Evolutionary conservation across 2,113 vertebrate genomes (phyloP), one percentile per base, ranked within the genome.

Genomic region (Ceuthmochares aereus): DNA sequence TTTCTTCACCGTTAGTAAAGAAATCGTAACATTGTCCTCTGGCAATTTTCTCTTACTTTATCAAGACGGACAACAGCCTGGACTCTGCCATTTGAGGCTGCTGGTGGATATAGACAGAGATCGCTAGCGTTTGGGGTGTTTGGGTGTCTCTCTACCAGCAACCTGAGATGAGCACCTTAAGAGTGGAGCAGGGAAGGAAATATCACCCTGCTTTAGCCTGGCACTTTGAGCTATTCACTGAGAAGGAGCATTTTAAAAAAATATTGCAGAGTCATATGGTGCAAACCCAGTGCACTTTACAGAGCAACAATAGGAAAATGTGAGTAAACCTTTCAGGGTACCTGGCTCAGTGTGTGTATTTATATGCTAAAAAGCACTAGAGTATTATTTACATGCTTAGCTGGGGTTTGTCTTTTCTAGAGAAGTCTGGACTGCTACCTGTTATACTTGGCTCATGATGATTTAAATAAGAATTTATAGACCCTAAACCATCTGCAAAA

Each of bases 341-440:
- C 66, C 89, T 91, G 84, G 94, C 91, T 94, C 70, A 64, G 45
- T 15, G 36, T 74, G 47, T 60, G 19, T 85, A 87, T 92, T 94
- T 94, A 68, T 90, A 64, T 67, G 95, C 95, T 95, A 84, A 97
- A 95, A 92, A 88, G 92, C 76, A 79, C 78, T 32, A 73, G 34
- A 91, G 68, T 97, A 94, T 96, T 96, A 96, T 97, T 97, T 96
- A 96, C 96, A 90, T 37, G 89, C 96, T 94, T 96, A 96, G 96
- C 92, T 97, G 96, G 94, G 81, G 82, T 93, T 96, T 96, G 95
- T 95, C 94, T 93, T 90, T 96, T 97, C 96, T 93, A 92, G 95
- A 97, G 96, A 97, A 96, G 95, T 96, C 98, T 96, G 97, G 97
- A 94, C 93, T 84, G 97, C 96, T 96, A 96, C 97, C 97, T 97